Percentiles rank a stretch among this genome's conserved stretches.
phyloP scores from a whole-genome alignment of 2,797 vertebrate species.

The Arrhamphus sclerolepis region DNA sequence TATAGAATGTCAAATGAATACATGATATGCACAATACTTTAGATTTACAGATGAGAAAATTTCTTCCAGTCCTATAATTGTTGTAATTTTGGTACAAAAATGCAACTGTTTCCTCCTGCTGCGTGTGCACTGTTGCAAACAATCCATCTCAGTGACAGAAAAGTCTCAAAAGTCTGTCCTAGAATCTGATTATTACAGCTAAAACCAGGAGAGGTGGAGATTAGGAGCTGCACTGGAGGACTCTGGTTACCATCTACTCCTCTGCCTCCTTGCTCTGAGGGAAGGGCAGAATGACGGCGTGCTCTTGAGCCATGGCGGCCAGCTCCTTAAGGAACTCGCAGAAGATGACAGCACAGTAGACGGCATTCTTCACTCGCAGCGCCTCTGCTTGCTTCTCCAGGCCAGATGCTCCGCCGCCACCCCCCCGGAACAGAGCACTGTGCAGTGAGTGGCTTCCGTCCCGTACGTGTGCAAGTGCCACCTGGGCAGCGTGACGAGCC shows the following conservation, averaged over 20 bases:
- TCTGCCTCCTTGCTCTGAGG: slow-evolving; percentile 81
- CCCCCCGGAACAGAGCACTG: slow-evolving; percentile 81
- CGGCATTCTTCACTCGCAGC: slow-evolving; percentile 92
- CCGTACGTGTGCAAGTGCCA: slow-evolving; percentile 88
- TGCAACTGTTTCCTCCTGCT: slow-evolving; percentile 7
- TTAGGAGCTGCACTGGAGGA: slow-evolving; percentile 16
- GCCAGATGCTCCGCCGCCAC: slow-evolving; percentile 48
- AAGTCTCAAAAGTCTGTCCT: slow-evolving; percentile 46
- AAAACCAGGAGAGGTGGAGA: slow-evolving; percentile 1
- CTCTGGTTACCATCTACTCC: slow-evolving; percentile 70
- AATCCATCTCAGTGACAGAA: slow-evolving; percentile 15
- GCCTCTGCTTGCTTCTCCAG: slow-evolving; percentile 90
- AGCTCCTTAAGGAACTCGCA: slow-evolving; percentile 97
- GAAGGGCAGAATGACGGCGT: slow-evolving; percentile 90
- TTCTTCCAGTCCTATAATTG: slow-evolving; percentile 47
- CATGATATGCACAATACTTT: slow-evolving; percentile 77
- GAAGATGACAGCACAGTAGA: slow-evolving; percentile 95
- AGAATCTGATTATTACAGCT: slow-evolving; percentile 1
- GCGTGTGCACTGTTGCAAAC: slow-evolving; percentile 14
- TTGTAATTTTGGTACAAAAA: slow-evolving; percentile 61
- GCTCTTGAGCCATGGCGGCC: slow-evolving; percentile 93
- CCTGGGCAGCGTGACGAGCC: slow-evolving; percentile 87
- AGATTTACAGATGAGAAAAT: slow-evolving; percentile 56
- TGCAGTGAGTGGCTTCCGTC: slow-evolving; percentile 87
- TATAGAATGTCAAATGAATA: slow-evolving; percentile 79